Evolutionary conservation across 2,113 vertebrate species (phyloP), one percentile per base, ranked within the genome.

Genomic region (Laterallus jamaicensis): DNA sequence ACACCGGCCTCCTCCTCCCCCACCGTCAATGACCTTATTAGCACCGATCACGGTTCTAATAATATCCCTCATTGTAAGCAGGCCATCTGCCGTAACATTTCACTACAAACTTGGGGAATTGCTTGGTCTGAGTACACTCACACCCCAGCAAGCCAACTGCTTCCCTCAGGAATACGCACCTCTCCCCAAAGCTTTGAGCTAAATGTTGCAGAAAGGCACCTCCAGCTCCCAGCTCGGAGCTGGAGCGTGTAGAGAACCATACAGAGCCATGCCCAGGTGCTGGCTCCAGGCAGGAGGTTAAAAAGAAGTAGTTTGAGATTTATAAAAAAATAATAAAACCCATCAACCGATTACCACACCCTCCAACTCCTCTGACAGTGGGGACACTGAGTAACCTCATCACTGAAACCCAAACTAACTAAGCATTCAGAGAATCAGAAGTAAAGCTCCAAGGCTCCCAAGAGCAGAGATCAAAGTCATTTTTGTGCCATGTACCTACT

Each of bases 21-120:
- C 82, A 67, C 39, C 14, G 17, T 55, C 80, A 92, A 70, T 93
- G 96, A 97, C 90, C 96, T 98, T 97, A 97, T 97, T 97, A 97
- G 92, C 39, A 91, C 77, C 26, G 94, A 97, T 96, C 95, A 95
- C 20, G 68, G 81, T 96, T 97, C 96, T 88, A 97, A 97, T 93
- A 97, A 97, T 97, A 97, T 44, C 91, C 88, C 2, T 2, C 90
- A 79, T 28, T 84, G 63, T 79, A 76, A 97, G 80, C 75, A 0
- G 93, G 73, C 90, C 93, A 97, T 96, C 95, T 97, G 94, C 92
- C 1, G 0, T 93, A 86, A 97, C 82, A 96, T 91, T 94, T 85
- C 92, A 76, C 82, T 90, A 79, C 71, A 94, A 97, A 96, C 83
- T 82, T 77, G 81, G 69, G 62, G 32, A 62, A 80, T 59, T 68